Evolutionary conservation across 2,113 vertebrate species (phyloP), one percentile per base, ranked within the genome.

Genomic region (Rutilus rutilus): DNA sequence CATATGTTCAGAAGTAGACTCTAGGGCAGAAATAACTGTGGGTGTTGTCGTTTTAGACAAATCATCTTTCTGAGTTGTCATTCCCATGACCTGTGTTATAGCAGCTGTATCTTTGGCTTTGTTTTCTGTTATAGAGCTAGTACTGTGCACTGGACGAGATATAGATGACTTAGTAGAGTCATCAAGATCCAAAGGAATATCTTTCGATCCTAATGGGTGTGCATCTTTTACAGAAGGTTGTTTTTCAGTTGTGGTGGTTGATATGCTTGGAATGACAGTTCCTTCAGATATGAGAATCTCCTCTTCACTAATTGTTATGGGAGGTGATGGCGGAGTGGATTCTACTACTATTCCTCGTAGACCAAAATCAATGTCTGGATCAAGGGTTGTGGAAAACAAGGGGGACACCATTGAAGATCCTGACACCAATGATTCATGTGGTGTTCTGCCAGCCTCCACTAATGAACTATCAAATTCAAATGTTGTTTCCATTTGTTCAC

Each of bases 391-490:
- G 60, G 54, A 86, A 45, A 84, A 64, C 21, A 62, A 27, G 59
- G 84, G 71, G 19, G 62, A 23, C 11, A 88, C 59, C 85, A 85
- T 45, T 30, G 81, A 54, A 2, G 78, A 85, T 82, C 8, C 83
- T 75, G 85, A 71, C 1, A 86, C 67, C 78, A 57, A n/a, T 84
- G 60, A 39, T 36, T 73, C 73, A 50, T 77, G 78, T 78, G 47
- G 67, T 76, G 71, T 25, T 60, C 27, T 74, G 30, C 60, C 83
- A 81, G 50, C 6, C 6, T 83, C 85, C 45, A 86, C 76, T 78
- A 82, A 82, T 59, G 69, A 87, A 82, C 87, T 79, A 89, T 92
- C 88, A 80, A 93, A 88, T 17, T 30, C 39, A 3, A 87, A 85
- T 45, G 78, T 88, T 45, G 78, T 88, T 89, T 93, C 87, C 33